Base-by-base conservation (phyloP, 37 sponge, comb jelly and placozoan species). In the Aplysina aerophoba region DNA sequence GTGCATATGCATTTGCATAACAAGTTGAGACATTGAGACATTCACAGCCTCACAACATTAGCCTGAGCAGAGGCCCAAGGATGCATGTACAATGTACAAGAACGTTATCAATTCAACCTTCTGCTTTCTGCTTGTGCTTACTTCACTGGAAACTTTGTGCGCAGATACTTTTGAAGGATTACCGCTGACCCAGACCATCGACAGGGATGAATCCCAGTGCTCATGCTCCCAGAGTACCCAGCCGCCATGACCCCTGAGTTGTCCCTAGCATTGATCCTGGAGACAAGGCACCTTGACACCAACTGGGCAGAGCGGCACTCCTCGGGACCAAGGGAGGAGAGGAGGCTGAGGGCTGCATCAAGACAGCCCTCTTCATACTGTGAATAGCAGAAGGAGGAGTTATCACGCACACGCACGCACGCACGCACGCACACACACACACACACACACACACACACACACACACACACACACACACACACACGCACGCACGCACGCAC, bases 141-240 rank as follows among this genome's bases (percentile, higher is more conserved):
- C 94, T 88, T 90, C 36, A 94, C 91, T 17, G 94, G 89, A 4
- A 88, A 55, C 27, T 55, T 81, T 17, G 84, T 88, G 8, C 83
- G 71, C 81, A 86, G 54, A 65, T 64, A 94, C 54, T 65, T 82
- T 39, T 88, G 86, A 0, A 94, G 81, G 24, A 94, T 94, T 0
- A 80, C 34, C 4, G 91, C 63, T 15, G 94, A 94, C 1, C 94
- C 91, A 16, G 72, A 90, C 94, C 94, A 94, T 6, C 91, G 57
- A 53, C 86, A 85, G 0, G 94, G 94, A 73, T 90, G 91, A 11
- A 83, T 78, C 22, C 89, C 94, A 36, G 82, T 81, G 31, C 53
- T 73, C 50, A 85, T 55, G 56, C 69, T 71, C 28, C 90, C 90
- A 4, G 81, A 19, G 63, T 81, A 85, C 25, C 82, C 63, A 8